Evolutionary conservation across 1,140 invertebrate species (phyloP).

Genomic region (Drosophila suzukii): DNA sequence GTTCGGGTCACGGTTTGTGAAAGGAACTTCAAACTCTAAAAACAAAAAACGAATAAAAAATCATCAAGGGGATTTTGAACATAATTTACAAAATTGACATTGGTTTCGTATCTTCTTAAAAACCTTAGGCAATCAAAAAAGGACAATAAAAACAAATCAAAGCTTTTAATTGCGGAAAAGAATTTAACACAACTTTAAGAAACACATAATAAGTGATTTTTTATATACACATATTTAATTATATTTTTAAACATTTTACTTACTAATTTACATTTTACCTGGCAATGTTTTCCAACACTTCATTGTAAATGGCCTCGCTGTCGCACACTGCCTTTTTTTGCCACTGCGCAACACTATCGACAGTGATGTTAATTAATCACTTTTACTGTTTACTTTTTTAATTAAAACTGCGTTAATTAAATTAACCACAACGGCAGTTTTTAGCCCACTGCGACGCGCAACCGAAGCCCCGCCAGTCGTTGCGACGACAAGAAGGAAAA

Average conservation of each 20-base stretch:
- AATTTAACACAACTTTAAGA: too few species aligned
- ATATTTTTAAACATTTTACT: too few species aligned
- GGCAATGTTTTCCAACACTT: background rate
- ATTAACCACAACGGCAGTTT: slow-evolving; percentile 33
- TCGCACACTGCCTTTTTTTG: slow-evolving; percentile 8
- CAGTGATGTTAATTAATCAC: slow-evolving; percentile 54
- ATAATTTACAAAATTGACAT: too few species aligned
- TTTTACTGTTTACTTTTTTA: slow-evolving; percentile 63
- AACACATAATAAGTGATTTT: too few species aligned
- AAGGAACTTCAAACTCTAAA: background rate
- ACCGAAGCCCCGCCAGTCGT: slow-evolving; percentile 6
- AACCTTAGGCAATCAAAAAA: too few species aligned
- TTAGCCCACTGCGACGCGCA: slow-evolving; percentile 2
- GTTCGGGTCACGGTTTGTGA: too few species aligned
- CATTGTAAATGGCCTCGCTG: background rate
- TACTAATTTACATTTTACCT: too few species aligned
- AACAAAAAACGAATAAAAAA: background rate
- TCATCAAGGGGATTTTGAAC: background rate
- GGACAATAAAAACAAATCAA: too few species aligned
- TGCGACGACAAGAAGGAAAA: slow-evolving; percentile 1
- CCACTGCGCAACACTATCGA: slow-evolving; percentile 11
- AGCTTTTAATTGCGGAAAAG: too few species aligned
- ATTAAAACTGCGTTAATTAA: slow-evolving; percentile 54
- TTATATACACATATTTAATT: background rate
- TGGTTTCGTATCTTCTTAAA: too few species aligned